Conservation (phyloP, 2,113 vertebrate species). For the Calidris pugnax region DNA sequence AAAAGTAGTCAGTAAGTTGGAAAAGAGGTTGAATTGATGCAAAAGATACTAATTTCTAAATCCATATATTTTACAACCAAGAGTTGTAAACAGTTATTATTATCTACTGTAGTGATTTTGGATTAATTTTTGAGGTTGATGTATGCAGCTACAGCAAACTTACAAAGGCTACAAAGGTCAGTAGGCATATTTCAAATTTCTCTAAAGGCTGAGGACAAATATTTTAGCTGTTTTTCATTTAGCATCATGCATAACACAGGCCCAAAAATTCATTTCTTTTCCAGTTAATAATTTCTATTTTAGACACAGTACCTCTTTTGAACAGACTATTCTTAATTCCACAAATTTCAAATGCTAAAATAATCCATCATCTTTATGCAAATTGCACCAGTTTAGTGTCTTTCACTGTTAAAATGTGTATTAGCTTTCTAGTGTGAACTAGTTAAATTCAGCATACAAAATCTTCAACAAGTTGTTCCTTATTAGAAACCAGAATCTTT, state of each 20-base stretch:
- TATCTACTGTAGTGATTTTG: background rate
- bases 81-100: background rate
- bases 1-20: background rate
- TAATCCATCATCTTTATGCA: background rate
- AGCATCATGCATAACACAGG: background rate
- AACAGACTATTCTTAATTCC: background rate
- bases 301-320: background rate
- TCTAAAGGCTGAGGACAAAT: background rate
- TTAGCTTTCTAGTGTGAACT: background rate
- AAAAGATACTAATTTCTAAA: background rate
- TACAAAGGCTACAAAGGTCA: background rate
- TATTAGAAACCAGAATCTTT: background rate
- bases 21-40: background rate
- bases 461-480: background rate
- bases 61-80: background rate
- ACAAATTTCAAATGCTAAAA: background rate
- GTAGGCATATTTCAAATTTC: background rate
- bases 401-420: background rate
- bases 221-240: background rate
- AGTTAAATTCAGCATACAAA: background rate
- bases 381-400: background rate
- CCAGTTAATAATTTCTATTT: background rate
- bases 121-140: background rate
- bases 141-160: background rate
- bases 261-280: background rate